Conservation (phyloP, 2,797 vertebrate genomes). For the Menidia menidia region DNA sequence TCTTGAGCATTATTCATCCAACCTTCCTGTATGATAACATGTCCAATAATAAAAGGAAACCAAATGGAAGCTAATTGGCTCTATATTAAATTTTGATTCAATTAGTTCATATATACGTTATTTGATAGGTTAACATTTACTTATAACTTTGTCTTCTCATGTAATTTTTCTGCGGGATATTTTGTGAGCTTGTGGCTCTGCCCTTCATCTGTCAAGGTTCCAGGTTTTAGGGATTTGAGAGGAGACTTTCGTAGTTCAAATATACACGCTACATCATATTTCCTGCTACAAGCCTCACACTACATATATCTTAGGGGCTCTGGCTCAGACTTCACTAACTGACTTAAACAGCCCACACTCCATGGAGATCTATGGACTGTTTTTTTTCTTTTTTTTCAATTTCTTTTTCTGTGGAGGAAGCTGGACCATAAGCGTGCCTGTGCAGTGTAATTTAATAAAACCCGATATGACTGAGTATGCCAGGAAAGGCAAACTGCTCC, state of each 20-base stretch:
- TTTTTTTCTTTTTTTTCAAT: not conserved
- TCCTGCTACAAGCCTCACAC: slow-evolving; percentile 23
- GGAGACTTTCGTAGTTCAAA: slow-evolving; percentile 33
- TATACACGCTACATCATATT: slow-evolving; percentile 37
- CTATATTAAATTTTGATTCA: no score
- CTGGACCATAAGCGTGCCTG: not conserved
- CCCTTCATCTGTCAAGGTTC: slow-evolving; percentile 55
- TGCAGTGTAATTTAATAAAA: slow-evolving; percentile 57
- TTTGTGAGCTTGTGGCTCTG: slow-evolving; percentile 58
- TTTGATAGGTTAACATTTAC: not conserved
- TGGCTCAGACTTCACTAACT: slow-evolving; percentile 27
- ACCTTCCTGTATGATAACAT: not conserved
- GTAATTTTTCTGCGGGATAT: not conserved
- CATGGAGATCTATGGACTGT: slow-evolving; percentile 1
- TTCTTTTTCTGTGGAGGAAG: not conserved
- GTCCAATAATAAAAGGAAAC: not conserved
- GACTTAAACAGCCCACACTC: slow-evolving; percentile 37
- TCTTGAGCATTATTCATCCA: not conserved
- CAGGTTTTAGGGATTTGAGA: slow-evolving; percentile 12
- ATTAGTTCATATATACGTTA: no score
- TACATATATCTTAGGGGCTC: slow-evolving; percentile 13
- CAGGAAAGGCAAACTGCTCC: slow-evolving; percentile 53
- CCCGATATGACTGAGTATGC: slow-evolving; percentile 23
- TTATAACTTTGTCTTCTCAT: not conserved
- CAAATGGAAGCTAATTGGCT: no score